phyloP scores from a whole-genome alignment of 2,113 vertebrate species.

The Phalacrocorax carbo region DNA sequence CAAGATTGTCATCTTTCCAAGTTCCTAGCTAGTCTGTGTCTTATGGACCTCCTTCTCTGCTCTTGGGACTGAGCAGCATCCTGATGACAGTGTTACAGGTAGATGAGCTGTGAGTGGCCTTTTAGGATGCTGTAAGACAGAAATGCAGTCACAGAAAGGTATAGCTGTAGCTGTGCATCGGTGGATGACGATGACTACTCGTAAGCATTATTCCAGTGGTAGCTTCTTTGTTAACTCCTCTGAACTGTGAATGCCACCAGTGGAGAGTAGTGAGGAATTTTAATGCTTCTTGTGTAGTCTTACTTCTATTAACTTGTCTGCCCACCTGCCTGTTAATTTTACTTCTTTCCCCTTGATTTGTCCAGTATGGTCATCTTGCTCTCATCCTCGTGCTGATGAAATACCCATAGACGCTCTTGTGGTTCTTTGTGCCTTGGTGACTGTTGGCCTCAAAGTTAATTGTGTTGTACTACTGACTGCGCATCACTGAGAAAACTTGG shows the following conservation, averaged over 20 bases:
- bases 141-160: not conserved
- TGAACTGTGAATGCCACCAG: not conserved
- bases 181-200: accelerated
- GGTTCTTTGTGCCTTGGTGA: not conserved
- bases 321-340: not conserved
- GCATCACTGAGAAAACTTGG: not conserved
- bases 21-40: no score
- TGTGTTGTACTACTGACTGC: not conserved
- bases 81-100: not conserved
- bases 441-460: not conserved
- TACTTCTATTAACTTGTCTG: not conserved
- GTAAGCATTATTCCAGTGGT: accelerated
- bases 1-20: not conserved
- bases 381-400: not conserved
- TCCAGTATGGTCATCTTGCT: no score
- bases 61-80: not conserved
- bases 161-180: not conserved
- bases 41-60: not conserved
- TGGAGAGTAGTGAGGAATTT: not conserved
- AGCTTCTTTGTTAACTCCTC: not conserved
- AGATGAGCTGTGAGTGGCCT: no score
- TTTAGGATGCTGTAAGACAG: not conserved
- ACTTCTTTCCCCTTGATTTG: not conserved
- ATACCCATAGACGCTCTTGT: accelerated
- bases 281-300: not conserved